Evolutionary conservation across 2,888 invertebrate genomes (phyloP).

Genomic region (Nomada lathburiana): DNA sequence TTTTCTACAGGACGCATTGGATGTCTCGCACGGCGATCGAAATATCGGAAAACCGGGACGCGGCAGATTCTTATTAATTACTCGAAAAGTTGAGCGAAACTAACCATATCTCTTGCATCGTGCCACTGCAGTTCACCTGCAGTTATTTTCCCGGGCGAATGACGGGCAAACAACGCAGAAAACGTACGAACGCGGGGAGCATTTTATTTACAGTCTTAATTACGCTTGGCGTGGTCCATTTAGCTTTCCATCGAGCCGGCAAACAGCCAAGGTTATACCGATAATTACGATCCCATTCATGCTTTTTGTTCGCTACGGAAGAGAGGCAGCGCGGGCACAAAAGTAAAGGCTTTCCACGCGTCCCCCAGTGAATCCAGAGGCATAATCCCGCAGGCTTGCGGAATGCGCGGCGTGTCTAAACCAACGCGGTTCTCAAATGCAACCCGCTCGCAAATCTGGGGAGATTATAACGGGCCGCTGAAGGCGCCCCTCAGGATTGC

Average conservation of each 20-base stretch:
- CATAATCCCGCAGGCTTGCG: slow-evolving; percentile 55
- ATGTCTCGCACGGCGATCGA: too few species aligned
- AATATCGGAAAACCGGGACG: too few species aligned
- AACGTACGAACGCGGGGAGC: background rate
- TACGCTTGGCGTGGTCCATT: slow-evolving; percentile 9
- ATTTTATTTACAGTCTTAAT: slow-evolving; percentile 24
- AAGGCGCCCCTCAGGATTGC: slow-evolving; percentile 40
- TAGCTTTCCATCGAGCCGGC: background rate
- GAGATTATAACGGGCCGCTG: slow-evolving; percentile 63
- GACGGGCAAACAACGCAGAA: background rate
- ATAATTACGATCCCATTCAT: slow-evolving; percentile 38
- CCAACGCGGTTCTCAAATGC: slow-evolving; percentile 47
- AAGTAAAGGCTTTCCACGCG: slow-evolving; percentile 18
- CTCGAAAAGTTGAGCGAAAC: background rate
- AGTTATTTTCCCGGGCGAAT: background rate
- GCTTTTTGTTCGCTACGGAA: slow-evolving; percentile 3
- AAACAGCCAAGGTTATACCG: slow-evolving; percentile 28
- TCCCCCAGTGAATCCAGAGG: slow-evolving; percentile 35
- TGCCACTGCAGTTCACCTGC: too few species aligned
- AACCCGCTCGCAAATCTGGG: slow-evolving; percentile 63
- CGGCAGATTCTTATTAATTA: background rate
- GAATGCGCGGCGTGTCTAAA: slow-evolving; percentile 52
- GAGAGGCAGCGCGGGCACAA: background rate
- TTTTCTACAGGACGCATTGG: background rate
- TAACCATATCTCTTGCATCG: background rate